These are phyloP conservation scores for Steromphala cineraria DNA, from an alignment of 2,888 invertebrate genomes.

Conservation along the genomic window DNA sequence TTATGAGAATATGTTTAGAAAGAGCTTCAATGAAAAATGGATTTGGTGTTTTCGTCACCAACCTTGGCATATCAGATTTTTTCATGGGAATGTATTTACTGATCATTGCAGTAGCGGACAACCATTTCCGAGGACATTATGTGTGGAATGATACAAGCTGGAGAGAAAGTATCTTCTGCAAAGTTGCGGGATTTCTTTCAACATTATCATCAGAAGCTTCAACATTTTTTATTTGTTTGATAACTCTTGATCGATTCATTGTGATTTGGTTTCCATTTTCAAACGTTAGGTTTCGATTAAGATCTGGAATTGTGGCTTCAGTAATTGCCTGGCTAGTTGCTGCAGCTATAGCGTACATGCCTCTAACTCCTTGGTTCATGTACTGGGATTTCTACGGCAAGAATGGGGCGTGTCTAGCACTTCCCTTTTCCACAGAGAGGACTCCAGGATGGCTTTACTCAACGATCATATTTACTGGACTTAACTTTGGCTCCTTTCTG, in stretches of 20 bases:
- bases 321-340: conserved; percentile 58
- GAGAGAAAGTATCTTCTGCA: conserved; percentile 45
- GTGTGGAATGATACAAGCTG: conserved; percentile 46
- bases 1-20: conserved; percentile 43
- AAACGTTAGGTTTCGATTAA: conserved; percentile 45
- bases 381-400: neutral
- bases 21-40: conserved; percentile 38
- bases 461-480: conserved; percentile 64
- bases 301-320: conserved; percentile 48
- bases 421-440: conserved; percentile 68
- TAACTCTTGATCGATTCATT: conserved; percentile 81
- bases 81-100: conserved; percentile 51
- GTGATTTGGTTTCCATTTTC: conserved; percentile 80
- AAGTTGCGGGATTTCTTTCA: conserved; percentile 45
- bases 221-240: conserved; percentile 79
- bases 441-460: conserved; percentile 72
- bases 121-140: conserved; percentile 43
- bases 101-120: conserved; percentile 48
- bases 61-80: conserved; percentile 46
- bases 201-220: conserved; percentile 80
- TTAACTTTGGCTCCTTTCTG: conserved; percentile 67
- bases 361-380: conserved; percentile 48
- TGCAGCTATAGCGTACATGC: conserved; percentile 57
- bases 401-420: conserved; percentile 67
- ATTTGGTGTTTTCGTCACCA: conserved; percentile 40